Percentiles rank a stretch among this genome's conserved stretches.
These are phyloP conservation scores for Diarsia mendica DNA, from an alignment of 2,888 invertebrate species.

Conservation along the genomic window DNA sequence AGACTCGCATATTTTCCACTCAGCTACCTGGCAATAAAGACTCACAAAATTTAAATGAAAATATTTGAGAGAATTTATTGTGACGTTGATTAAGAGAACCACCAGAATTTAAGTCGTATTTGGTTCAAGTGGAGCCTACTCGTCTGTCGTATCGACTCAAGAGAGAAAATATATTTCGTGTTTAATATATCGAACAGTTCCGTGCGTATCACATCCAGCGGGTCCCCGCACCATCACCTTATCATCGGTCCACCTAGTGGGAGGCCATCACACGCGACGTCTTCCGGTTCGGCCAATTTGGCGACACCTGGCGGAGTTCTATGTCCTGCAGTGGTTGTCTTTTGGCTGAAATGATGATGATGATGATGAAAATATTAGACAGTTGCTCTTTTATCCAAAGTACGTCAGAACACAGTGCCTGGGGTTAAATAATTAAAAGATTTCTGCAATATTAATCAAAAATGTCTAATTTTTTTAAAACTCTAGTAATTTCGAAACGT, in stretches of 20 bases:
- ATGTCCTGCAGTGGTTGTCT: too few relatives aligned
- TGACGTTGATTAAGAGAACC: slow-evolving; percentile 79
- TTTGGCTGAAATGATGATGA: too few relatives aligned
- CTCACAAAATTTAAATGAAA: slow-evolving; percentile 84
- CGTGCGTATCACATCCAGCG: too few relatives aligned
- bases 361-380: not conserved
- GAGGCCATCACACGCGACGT: too few relatives aligned
- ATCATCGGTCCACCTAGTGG: too few relatives aligned
- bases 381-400: not conserved
- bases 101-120: slow-evolving; percentile 62
- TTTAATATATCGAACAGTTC: not conserved
- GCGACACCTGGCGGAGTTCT: too few relatives aligned
- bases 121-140: slow-evolving; percentile 19
- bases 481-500: not conserved
- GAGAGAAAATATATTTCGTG: not conserved
- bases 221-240: too few relatives aligned
- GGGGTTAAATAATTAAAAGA: not conserved
- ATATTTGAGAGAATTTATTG: slow-evolving; percentile 82
- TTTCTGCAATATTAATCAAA: not conserved
- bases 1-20: slow-evolving; percentile 78
- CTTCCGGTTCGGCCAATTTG: too few relatives aligned
- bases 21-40: slow-evolving; percentile 73
- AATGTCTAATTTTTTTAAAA: not conserved
- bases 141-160: not conserved
- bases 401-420: not conserved